Evolutionary conservation across 2,113 vertebrate genomes (phyloP), one percentile per base, ranked within the genome.

Genomic region (Odontesthes bonariensis): DNA sequence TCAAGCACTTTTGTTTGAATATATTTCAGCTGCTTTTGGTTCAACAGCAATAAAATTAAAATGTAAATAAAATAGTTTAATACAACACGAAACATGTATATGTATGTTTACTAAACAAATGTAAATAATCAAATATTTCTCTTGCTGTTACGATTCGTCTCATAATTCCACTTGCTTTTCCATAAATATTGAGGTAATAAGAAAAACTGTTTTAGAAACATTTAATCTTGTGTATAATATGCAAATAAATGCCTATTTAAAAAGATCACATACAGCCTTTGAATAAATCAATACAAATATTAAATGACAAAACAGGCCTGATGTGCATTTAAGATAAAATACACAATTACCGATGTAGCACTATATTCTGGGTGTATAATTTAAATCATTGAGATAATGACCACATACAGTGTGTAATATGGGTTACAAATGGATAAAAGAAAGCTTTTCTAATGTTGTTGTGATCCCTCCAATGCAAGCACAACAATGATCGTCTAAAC

Each of bases 401-500:
- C 23, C 31, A 27, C 0, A 31, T n/a, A 56, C 66, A n/a, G 38
- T 32, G 27, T 44, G n/a, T 31, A 17, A 1, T 44, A 52, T 0
- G 17, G 0, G 60, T 66, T 42, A 16, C 44, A 67, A 59, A 63
- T 42, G 2, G 8, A 52, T n/a, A 1, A 0, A 33, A 23, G 7
- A 32, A 44, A 58, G 19, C 19, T 40, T 31, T 54, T 27, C 60
- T 32, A 51, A 61, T 61, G 64, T n/a, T 66, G 32, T 17, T 61
- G 47, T 68, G 51, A 61, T 73, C 49, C 44, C 57, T 56, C 51
- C 32, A 19, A 54, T 42, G 23, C 5, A 57, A 53, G 40, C 10
- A 2, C n/a, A n/a, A 59, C 56, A 70, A 69, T 68, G 46, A 68
- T 81, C 20, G 3, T 51, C 67, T 44, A 20, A 47, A 79, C 80